Evolutionary conservation across 2,888 invertebrate genomes (phyloP).

Genomic region (Pterostichus niger): DNA sequence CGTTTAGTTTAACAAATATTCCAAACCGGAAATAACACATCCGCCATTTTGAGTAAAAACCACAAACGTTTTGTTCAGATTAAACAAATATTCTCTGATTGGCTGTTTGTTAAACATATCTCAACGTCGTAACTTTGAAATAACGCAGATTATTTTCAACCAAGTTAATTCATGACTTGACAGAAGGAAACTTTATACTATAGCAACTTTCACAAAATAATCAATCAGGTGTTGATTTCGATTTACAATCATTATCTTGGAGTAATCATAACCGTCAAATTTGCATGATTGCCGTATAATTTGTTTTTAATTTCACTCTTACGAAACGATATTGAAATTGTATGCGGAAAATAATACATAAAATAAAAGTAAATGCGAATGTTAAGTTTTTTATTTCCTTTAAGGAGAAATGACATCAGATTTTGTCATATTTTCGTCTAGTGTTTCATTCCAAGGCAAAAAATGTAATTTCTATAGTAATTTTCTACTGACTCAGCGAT

Average conservation of each 20-base stretch:
- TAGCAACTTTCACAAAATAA: slow-evolving; percentile 31
- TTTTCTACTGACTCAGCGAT: slow-evolving; percentile 32
- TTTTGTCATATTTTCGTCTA: slow-evolving; percentile 42
- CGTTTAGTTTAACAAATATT: slow-evolving; percentile 33
- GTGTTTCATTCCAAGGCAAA: slow-evolving; percentile 24
- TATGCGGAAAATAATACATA: not conserved
- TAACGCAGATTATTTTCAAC: slow-evolving; percentile 11
- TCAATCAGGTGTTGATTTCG: slow-evolving; percentile 41
- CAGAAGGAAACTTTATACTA: slow-evolving; percentile 25
- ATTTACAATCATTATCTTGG: not conserved
- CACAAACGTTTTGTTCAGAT: slow-evolving; percentile 52
- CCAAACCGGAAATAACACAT: slow-evolving; percentile 44
- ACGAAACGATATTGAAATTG: slow-evolving; percentile 28
- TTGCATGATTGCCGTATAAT: slow-evolving; percentile 29
- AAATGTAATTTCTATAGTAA: slow-evolving; percentile 27
- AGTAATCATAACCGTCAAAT: slow-evolving; percentile 33
- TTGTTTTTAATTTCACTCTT: slow-evolving; percentile 31
- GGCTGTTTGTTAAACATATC: slow-evolving; percentile 36
- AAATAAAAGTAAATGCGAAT: not conserved
- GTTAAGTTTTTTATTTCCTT: not conserved
- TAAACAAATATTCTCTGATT: slow-evolving; percentile 47
- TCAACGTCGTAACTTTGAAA: not conserved
- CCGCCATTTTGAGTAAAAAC: slow-evolving; percentile 56
- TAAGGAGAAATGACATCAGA: slow-evolving; percentile 32
- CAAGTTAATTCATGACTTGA: not conserved